Conservation (phyloP, 2,888 invertebrate genomes). For the Bugulina stolonifera region DNA sequence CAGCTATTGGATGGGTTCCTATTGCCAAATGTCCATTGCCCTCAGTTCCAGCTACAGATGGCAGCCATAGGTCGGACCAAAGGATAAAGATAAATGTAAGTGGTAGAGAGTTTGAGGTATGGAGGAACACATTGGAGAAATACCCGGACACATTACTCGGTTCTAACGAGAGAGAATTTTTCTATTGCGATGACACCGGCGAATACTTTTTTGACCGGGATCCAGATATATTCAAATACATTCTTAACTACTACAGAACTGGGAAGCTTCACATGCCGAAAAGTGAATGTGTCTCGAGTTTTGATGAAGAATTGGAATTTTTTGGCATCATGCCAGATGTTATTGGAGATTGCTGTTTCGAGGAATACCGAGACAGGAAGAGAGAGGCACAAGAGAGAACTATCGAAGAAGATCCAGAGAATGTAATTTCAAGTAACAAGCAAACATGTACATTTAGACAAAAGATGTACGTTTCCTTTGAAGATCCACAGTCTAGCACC, state of each 20-base stretch:
- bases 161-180: conserved; percentile 95
- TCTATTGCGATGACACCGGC: conserved; percentile 94
- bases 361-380: conserved; percentile 97
- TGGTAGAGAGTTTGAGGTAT: conserved; percentile 87
- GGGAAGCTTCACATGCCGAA: conserved; percentile 99
- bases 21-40: conserved; percentile 97
- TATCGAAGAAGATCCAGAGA: conserved; percentile 80
- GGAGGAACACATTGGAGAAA: conserved; percentile 97
- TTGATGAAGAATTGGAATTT: conserved; percentile 98
- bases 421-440: conserved; percentile 56
- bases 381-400: conserved; percentile 96
- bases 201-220: conserved; percentile 99
- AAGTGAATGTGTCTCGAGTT: conserved; percentile 96
- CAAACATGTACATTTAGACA: conserved; percentile 55
- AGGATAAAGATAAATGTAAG: conserved; percentile 77
- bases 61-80: conserved; percentile 80
- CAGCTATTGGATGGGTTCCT: conserved; percentile 99
- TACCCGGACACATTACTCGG: conserved; percentile 97
- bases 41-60: conserved; percentile 77
- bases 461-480: conserved; percentile 99
- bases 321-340: conserved; percentile 96
- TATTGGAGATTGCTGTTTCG: conserved; percentile 98
- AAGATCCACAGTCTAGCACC: conserved; percentile 95
- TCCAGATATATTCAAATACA: conserved; percentile 96
- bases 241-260: conserved; percentile 96